Percentiles rank a stretch among this genome's conserved stretches.
Evolutionary conservation across 2,888 invertebrate genomes (phyloP).

Genomic region (Melolontha melolontha): DNA sequence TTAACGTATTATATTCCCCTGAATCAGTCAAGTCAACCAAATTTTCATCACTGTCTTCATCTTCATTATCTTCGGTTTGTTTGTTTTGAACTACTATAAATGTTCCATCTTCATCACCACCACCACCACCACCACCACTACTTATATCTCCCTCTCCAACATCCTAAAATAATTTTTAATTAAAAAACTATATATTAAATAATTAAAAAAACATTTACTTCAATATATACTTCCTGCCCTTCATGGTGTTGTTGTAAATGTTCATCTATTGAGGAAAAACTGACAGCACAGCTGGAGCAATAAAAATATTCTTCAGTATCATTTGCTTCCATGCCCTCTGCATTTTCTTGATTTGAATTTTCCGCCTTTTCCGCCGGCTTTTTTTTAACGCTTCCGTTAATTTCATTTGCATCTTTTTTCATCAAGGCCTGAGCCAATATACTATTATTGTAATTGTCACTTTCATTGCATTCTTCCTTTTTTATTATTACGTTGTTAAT

Average conservation of each 20-base stretch:
- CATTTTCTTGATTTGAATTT: slow-evolving; percentile 32
- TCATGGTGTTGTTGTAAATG: slow-evolving; percentile 76
- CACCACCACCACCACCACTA: slow-evolving; percentile 4
- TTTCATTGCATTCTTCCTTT: slow-evolving; percentile 39
- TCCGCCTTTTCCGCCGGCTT: slow-evolving; percentile 47
- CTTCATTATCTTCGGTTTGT: slow-evolving; percentile 33
- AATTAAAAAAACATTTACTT: slow-evolving; percentile 63
- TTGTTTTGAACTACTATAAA: slow-evolving; percentile 43
- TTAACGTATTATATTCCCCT: slow-evolving; percentile 60
- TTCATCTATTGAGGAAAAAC: slow-evolving; percentile 74
- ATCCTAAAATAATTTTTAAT: slow-evolving; percentile 28
- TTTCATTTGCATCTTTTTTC: slow-evolving; percentile 11
- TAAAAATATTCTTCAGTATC: slow-evolving; percentile 68
- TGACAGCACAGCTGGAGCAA: slow-evolving; percentile 75
- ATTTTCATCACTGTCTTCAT: slow-evolving; percentile 38
- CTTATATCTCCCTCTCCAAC: slow-evolving; percentile 43
- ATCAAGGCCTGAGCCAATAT: slow-evolving; percentile 49
- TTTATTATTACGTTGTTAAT: slow-evolving; percentile 10
- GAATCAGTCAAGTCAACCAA: slow-evolving; percentile 39
- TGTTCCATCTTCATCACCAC: slow-evolving; percentile 30
- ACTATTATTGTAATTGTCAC: slow-evolving; percentile 44
- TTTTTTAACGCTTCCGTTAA: slow-evolving; percentile 16
- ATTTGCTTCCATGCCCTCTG: slow-evolving; percentile 43
- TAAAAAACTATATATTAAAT: neutral
- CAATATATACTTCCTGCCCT: slow-evolving; percentile 76